phyloP scores from a whole-genome alignment of 2,113 vertebrate genomes.

The Brevimyrus niger region DNA sequence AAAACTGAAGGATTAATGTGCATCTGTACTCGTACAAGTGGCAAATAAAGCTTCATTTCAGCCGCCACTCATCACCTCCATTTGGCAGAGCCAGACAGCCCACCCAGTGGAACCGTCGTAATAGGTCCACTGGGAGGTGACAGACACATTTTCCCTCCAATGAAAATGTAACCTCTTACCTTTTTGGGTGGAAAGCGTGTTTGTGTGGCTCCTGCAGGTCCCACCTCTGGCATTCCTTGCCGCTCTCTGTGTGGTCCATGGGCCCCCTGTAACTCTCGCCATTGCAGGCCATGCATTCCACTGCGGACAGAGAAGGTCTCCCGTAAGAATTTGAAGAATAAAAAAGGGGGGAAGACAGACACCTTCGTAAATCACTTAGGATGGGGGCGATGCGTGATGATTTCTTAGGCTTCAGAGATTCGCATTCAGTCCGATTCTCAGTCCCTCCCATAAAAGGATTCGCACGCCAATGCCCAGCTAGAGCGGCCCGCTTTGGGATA shows the following conservation, averaged over 20 bases:
- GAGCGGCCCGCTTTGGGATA: neutral
- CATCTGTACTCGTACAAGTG: neutral
- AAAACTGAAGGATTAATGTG: neutral
- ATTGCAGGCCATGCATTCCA: slow-evolving; percentile 86
- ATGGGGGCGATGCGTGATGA: no score
- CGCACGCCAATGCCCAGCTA: neutral
- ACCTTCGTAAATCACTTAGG: neutral
- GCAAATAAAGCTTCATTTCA: neutral
- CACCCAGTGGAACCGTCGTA: neutral
- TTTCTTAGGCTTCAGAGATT: neutral
- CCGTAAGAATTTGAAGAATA: slow-evolving; percentile 9
- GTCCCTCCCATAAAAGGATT: neutral
- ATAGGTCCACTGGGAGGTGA: slow-evolving; percentile 8
- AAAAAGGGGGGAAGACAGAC: neutral
- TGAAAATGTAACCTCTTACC: slow-evolving; percentile 56
- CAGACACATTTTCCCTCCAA: neutral
- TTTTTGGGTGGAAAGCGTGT: slow-evolving; percentile 83
- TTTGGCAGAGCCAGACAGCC: neutral
- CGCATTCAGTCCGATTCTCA: no score
- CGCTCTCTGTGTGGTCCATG: slow-evolving; percentile 84
- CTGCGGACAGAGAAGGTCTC: slow-evolving; percentile 52
- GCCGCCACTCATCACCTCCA: neutral
- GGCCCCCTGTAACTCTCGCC: slow-evolving; percentile 84
- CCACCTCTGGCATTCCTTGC: slow-evolving; percentile 92
- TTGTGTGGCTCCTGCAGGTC: slow-evolving; percentile 80